Percentiles rank a stretch among this genome's conserved stretches.
Evolutionary conservation across 2,113 vertebrate species (phyloP).

Genomic region (Rhea pennata): DNA sequence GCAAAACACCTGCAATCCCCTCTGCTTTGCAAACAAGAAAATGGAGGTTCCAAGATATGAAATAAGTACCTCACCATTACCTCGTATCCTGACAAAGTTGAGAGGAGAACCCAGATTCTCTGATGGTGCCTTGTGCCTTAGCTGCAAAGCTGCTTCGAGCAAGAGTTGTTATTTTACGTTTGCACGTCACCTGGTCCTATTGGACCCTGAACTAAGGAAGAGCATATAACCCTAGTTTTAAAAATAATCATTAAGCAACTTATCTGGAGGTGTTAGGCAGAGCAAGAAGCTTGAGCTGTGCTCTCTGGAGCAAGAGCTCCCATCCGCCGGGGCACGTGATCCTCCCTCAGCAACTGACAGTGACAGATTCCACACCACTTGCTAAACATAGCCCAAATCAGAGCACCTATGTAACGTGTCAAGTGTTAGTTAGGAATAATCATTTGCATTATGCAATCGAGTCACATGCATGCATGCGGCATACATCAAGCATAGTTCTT

Average conservation of each 20-base stretch:
- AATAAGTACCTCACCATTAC: not conserved
- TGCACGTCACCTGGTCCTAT: not conserved
- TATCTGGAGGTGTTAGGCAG: not conserved
- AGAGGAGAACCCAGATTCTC: not conserved
- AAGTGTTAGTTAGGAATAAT: not conserved
- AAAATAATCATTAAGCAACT: not conserved
- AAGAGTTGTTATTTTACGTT: not conserved
- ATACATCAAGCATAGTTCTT: not conserved
- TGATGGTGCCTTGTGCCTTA: not conserved
- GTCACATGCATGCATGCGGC: not conserved
- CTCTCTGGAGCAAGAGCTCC: not conserved
- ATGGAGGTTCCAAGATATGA: not conserved
- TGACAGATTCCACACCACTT: not conserved
- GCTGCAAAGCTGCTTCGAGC: not conserved
- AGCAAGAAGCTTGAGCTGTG: not conserved
- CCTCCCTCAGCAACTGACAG: not conserved
- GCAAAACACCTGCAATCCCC: not conserved
- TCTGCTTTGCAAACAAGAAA: not conserved
- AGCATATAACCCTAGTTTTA: not conserved
- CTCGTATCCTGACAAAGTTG: not conserved
- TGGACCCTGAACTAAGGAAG: not conserved
- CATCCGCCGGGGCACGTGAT: not conserved
- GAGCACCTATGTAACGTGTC: not conserved
- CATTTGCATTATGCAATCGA: not conserved
- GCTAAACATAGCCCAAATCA: not conserved